Evolutionary conservation across 2,113 vertebrate genomes (phyloP).

Genomic region (Neofelis nebulosa): DNA sequence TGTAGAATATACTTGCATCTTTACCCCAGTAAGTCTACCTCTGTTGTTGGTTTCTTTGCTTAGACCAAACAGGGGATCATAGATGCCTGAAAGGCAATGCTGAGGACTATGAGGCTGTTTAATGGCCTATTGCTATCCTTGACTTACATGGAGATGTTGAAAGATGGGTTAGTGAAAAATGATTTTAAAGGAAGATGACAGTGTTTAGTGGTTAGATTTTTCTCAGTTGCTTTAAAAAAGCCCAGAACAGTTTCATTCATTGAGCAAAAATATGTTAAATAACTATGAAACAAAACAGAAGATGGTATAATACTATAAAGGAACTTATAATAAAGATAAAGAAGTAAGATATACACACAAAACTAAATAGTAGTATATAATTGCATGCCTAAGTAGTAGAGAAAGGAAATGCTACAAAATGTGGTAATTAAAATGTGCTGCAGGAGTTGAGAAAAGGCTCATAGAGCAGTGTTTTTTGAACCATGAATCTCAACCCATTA

Average conservation of each 20-base stretch:
- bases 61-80: background rate
- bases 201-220: background rate
- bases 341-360: background rate
- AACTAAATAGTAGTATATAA: background rate
- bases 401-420: background rate
- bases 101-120: background rate
- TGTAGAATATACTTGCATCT: background rate
- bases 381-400: background rate
- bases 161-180: background rate
- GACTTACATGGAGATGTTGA: background rate
- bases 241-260: background rate
- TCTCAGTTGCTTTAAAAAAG: background rate
- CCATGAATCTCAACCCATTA: background rate
- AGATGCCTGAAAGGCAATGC: too few relatives aligned
- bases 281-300: background rate
- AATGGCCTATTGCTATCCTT: background rate
- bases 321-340: background rate
- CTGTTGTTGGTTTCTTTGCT: background rate
- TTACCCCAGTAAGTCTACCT: background rate
- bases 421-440: background rate
- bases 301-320: background rate
- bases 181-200: background rate
- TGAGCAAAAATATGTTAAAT: background rate
- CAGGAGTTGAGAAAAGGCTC: background rate
- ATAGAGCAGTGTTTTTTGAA: background rate